Evolutionary conservation across 1,140 invertebrate species (phyloP).

Genomic region (Drosophila arawakana): DNA sequence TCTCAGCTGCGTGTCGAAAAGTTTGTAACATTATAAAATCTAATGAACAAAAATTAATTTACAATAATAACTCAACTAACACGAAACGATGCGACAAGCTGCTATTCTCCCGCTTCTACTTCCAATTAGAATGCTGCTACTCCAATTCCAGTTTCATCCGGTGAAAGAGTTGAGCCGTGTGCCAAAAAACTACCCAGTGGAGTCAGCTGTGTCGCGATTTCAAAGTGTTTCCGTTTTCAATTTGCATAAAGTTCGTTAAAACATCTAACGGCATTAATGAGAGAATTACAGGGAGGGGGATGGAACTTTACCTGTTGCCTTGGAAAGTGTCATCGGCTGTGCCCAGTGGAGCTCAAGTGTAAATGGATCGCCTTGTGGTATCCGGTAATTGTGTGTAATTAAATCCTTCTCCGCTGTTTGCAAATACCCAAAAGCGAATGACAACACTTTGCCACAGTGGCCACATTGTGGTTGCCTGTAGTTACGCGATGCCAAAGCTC

Average conservation of each 20-base stretch:
- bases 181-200: neutral
- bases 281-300: slow-evolving; percentile 18
- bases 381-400: slow-evolving; percentile 84
- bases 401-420: slow-evolving; percentile 61
- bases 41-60: slow-evolving; percentile 83
- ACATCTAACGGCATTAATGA: slow-evolving; percentile 77
- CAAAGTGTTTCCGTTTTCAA: slow-evolving; percentile 83
- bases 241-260: slow-evolving; percentile 79
- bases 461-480: slow-evolving; percentile 50
- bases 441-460: slow-evolving; percentile 67
- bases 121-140: neutral
- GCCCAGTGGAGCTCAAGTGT: slow-evolving; percentile 54
- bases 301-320: slow-evolving; percentile 75
- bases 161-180: slow-evolving; percentile 34
- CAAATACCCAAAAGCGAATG: slow-evolving; percentile 58
- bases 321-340: slow-evolving; percentile 26
- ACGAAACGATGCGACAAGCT: slow-evolving; percentile 61
- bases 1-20: slow-evolving; percentile 57
- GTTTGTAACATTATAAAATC: slow-evolving; percentile 76
- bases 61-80: slow-evolving; percentile 79
- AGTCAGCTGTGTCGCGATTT: slow-evolving; percentile 43
- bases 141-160: slow-evolving; percentile 18
- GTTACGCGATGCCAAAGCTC: slow-evolving; percentile 48
- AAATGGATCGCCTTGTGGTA: slow-evolving; percentile 81
- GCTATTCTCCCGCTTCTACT: slow-evolving; percentile 21